These are phyloP conservation scores for Lutra lutra DNA, from an alignment of 2,797 vertebrate species.

Conservation along the genomic window DNA sequence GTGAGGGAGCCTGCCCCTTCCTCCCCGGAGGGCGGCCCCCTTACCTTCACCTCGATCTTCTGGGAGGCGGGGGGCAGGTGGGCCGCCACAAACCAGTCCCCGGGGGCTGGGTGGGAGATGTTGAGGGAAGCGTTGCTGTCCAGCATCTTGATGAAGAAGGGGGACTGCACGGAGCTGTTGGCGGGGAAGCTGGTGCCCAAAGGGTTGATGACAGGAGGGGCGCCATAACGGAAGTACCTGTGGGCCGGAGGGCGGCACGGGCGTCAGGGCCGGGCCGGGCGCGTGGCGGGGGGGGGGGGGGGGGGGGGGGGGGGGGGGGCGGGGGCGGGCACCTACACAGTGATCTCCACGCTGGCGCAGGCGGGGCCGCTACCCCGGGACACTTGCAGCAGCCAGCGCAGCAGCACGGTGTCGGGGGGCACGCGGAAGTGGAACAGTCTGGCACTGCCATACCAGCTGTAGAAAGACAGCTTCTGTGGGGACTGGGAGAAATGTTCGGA, in stretches of 20 bases:
- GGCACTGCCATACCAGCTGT: constrained; percentile 94
- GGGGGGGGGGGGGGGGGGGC: rapidly evolving
- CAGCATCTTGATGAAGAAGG: constrained; percentile 88
- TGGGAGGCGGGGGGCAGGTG: constrained; percentile 94
- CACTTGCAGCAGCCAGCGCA: constrained; percentile 93
- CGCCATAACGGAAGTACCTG: constrained; percentile 93
- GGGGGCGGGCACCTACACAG: constrained; percentile 88
- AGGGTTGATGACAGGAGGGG: constrained; percentile 95
- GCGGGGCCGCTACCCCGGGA: constrained; percentile 86
- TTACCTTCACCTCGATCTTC: constrained; percentile 96
- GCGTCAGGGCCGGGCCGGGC: background rate
- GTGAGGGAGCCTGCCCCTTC: background rate
- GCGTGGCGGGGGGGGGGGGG: too few relatives aligned
- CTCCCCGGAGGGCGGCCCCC: background rate
- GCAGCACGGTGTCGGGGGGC: constrained; percentile 91
- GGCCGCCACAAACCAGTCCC: constrained; percentile 95
- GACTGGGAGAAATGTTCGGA: constrained; percentile 93
- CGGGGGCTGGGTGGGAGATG: constrained; percentile 90
- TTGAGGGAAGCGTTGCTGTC: constrained; percentile 91
- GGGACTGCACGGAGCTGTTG: constrained; percentile 85
- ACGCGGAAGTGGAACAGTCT: constrained; percentile 94
- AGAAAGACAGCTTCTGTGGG: constrained; percentile 93
- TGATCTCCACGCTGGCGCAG: constrained; percentile 90
- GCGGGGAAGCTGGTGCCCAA: constrained; percentile 89
- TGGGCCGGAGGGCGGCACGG: background rate